Conservation (phyloP, 2,113 vertebrate genomes). For the Pimephales promelas region DNA sequence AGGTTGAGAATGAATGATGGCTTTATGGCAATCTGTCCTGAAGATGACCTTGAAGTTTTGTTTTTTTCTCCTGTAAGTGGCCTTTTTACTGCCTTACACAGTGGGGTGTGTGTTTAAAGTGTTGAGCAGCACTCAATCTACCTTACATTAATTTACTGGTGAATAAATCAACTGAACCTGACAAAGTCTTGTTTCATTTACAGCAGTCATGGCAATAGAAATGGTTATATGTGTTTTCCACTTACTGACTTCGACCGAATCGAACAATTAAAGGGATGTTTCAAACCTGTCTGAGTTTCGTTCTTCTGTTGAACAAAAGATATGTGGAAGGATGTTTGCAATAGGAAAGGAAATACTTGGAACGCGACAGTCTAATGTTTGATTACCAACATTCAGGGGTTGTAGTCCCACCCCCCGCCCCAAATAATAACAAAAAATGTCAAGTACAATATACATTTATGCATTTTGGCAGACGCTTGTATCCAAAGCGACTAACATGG, state of each 20-base stretch:
- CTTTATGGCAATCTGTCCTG: constrained; percentile 44
- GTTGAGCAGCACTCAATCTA: constrained; percentile 61
- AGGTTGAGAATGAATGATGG: constrained; percentile 24
- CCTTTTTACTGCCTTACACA: constrained; percentile 67
- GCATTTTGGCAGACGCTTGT: too few species aligned
- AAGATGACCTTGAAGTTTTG: constrained; percentile 43
- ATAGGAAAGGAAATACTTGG: too few species aligned
- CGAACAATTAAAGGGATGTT: too few species aligned
- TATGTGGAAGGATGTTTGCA: too few species aligned
- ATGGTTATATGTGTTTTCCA: background rate
- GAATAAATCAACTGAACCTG: constrained; percentile 69
- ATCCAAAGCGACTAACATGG: too few species aligned
- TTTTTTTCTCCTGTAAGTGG: constrained; percentile 66
- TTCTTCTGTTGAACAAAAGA: too few species aligned
- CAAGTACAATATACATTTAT: too few species aligned
- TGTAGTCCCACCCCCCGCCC: too few species aligned
- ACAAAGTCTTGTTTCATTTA: constrained; percentile 28
- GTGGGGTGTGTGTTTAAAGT: constrained; percentile 50
- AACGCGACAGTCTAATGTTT: too few species aligned
- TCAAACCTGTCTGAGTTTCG: too few species aligned
- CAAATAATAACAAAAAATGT: too few species aligned
- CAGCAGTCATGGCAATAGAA: background rate
- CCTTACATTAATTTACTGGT: constrained; percentile 67
- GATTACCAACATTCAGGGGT: too few species aligned
- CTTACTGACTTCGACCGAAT: background rate